Evolutionary conservation across 2,113 vertebrate genomes (phyloP), one percentile per base, ranked within the genome.

Genomic region (Promerops cafer): DNA sequence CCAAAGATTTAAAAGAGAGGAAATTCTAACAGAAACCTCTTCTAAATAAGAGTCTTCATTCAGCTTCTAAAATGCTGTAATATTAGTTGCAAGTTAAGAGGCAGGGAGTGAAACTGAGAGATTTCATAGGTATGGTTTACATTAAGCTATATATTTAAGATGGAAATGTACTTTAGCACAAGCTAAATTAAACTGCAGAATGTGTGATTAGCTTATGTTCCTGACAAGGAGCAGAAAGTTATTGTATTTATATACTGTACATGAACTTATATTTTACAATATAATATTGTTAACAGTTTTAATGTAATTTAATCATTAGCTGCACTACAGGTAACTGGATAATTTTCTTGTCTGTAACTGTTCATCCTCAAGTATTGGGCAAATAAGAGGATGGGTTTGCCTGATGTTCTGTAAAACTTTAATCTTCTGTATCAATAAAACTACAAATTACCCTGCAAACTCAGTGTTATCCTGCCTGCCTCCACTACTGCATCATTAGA

Each of bases 401-500:
- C 63, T 94, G 52, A 78, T 81, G 47, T 96, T 96, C 87, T 96
- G 90, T 97, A 92, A 90, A 83, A 91, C 72, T 90, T 86, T 70
- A 40, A 33, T 84, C 63, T 94, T 92, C 89, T 82, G 81, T 87
- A 91, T 96, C 90, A 98, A 97, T 98, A 98, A 98, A 98, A 63
- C 37, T 83, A 77, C 59, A 81, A 54, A 95, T 75, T 97, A 74
- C 40, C 49, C 77, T 94, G 56, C 49, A 75, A 87, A 90, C 61
- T 90, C 35, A 47, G 31, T 91, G 90, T 83, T 86, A 47, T 35
- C 66, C 45, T 88, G n/a, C 44, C 44, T 75, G 71, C 90, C 75
- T n/a, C 80, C 37, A n/a, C 39, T 37, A 11, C 16, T 80, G 20
- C 31, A 31, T 65, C 26, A 12, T 28, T 60, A 40, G 28, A 65